Base-by-base conservation (phyloP, 2,888 invertebrate genomes). In the Stenurella melanura region DNA sequence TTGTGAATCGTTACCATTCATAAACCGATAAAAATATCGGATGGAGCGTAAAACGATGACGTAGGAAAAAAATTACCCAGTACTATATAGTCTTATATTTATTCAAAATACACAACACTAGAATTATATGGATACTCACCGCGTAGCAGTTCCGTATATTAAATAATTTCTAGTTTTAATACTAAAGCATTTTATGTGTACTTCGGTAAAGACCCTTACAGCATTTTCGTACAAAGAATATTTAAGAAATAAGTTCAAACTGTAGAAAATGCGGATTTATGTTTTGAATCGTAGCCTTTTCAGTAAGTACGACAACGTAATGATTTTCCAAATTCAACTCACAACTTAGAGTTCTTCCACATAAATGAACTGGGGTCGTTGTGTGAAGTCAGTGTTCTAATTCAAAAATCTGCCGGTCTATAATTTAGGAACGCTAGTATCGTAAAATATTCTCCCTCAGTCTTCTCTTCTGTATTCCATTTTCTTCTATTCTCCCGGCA, bases 271-370 rank as follows among this genome's bases (percentile, higher is more conserved):
- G 1, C 19, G 12, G 58, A 58, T 58, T 58, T 58, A 58, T 58
- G 15, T 58, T 19, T 11, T 18, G 34, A 38, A 63, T 34, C n/a
- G 5, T 17, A 63, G 30, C 38, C 63, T 38, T 66, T 54, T 66
- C 54, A 21, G 56, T 12, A 30, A 30, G 56, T n/a, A 30, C 10
- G 26, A 60, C 1, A 42, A 21, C 61, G 61, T 42, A 71, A 71
- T 21, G 61, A 71, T 61, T 83, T 84, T 82, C 78, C 78, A 78
- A 83, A 86, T 86, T 86, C 86, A 78, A 72, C 82, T 83, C 86
- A 85, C 86, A 86, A 81, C 81, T 83, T 80, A 60, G 67, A 77
- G 78, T 82, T 84, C 80, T 86, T 86, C 84, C 84, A 79, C 86
- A 80, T 80, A 84, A 84, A 83, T 84, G 84, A 81, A 77, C 80